Evolutionary conservation across 2,113 vertebrate species (phyloP).

Genomic region (Butastur rufipennis): DNA sequence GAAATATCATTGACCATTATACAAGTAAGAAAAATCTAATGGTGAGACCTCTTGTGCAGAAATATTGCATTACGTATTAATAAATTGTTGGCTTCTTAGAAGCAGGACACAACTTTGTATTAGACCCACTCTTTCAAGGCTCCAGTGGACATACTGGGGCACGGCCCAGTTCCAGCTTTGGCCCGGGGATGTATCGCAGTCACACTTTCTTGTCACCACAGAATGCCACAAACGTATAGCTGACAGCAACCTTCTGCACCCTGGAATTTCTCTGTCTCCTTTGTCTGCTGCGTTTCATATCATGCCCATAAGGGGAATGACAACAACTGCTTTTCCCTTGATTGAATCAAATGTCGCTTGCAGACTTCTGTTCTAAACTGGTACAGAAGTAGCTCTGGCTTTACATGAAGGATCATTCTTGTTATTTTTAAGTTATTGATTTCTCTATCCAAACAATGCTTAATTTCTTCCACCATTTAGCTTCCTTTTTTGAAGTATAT

Average conservation of each 20-base stretch:
- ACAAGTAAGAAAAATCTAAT: background rate
- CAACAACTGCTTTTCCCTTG: background rate
- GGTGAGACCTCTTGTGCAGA: background rate
- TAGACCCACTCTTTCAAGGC: background rate
- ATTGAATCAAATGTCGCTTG: background rate
- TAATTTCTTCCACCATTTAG: background rate
- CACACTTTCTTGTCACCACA: background rate
- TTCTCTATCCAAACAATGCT: background rate
- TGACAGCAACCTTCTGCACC: background rate
- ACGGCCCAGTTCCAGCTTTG: background rate
- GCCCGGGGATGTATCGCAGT: background rate
- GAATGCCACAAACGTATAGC: fast-evolving
- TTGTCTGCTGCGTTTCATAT: background rate
- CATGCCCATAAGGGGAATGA: background rate
- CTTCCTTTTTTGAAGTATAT: background rate
- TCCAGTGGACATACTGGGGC: background rate
- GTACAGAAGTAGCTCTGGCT: background rate
- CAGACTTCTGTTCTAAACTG: background rate
- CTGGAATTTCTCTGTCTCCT: background rate
- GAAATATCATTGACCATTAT: background rate
- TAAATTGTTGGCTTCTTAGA: background rate
- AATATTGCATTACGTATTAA: background rate
- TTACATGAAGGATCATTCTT: background rate
- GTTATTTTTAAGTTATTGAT: background rate
- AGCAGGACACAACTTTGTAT: background rate